Conservation (phyloP, 2,113 vertebrate species). For the Centropus bengalensis region DNA sequence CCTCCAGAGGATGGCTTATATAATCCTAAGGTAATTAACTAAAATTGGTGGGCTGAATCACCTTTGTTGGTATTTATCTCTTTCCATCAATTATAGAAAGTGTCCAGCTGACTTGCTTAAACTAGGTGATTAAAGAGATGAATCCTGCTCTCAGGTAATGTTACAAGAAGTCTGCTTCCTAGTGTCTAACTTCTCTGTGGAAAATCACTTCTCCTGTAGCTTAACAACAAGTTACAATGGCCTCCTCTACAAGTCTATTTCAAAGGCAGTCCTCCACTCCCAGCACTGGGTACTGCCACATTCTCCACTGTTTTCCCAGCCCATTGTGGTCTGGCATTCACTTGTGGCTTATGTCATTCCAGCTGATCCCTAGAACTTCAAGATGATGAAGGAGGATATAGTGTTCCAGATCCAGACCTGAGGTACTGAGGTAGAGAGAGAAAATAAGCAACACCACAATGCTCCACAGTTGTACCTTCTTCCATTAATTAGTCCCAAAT, state of each 20-base stretch:
- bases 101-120: not conserved
- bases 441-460: not conserved
- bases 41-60: not conserved
- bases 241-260: not conserved
- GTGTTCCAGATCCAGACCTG: not conserved
- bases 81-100: not conserved
- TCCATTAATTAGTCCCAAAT: not conserved
- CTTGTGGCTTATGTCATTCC: not conserved
- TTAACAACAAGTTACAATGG: not conserved
- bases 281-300: not conserved
- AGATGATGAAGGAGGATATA: not conserved
- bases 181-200: not conserved
- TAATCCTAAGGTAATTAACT: not conserved
- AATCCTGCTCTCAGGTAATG: not conserved
- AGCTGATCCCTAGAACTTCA: not conserved
- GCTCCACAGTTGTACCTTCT: not conserved
- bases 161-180: not conserved
- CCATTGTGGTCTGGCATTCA: not conserved
- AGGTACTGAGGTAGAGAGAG: not conserved
- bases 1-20: not conserved
- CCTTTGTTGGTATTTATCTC: not conserved
- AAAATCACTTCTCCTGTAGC: not conserved
- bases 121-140: not conserved
- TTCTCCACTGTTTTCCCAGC: not conserved
- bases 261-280: not conserved